A percentile compares a stretch with the other conserved stretches of the same genome.
phyloP scores from a whole-genome alignment of 2,113 vertebrate species.

The Chloroceryle aenea region DNA sequence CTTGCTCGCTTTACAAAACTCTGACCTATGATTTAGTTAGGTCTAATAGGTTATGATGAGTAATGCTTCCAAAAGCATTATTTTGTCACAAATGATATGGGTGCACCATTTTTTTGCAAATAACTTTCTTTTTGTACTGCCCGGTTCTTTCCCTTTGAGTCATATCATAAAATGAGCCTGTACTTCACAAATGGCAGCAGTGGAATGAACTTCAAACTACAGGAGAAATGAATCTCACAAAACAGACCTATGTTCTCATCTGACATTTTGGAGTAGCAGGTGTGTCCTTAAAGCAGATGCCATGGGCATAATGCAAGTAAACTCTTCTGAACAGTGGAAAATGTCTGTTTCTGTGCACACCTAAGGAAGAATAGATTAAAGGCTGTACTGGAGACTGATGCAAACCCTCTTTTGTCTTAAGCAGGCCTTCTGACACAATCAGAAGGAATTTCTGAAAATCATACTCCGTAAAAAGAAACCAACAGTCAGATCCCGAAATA shows the following conservation, averaged over 20 bases:
- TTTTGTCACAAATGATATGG: neutral
- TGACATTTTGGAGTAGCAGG: neutral
- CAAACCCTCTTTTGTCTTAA: neutral
- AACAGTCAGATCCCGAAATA: neutral
- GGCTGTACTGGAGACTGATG: neutral
- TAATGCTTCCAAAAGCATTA: neutral
- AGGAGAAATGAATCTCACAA: neutral
- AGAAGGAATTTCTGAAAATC: neutral
- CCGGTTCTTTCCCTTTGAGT: neutral
- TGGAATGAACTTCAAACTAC: neutral
- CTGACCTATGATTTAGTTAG: neutral
- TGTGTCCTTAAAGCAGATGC: neutral
- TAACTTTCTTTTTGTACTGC: rapidly evolving
- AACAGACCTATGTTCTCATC: neutral
- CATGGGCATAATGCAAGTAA: neutral
- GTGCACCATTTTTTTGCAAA: neutral
- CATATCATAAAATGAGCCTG: neutral
- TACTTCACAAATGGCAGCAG: neutral
- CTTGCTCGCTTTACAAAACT: neutral
- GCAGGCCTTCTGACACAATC: neutral
- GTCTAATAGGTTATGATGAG: neutral
- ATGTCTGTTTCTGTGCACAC: neutral
- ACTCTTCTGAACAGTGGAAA: neutral
- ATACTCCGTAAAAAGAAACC: neutral
- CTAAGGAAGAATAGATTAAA: neutral